phyloP scores from a whole-genome alignment of 2,888 invertebrate species.

The Orchesellides sinensis region DNA sequence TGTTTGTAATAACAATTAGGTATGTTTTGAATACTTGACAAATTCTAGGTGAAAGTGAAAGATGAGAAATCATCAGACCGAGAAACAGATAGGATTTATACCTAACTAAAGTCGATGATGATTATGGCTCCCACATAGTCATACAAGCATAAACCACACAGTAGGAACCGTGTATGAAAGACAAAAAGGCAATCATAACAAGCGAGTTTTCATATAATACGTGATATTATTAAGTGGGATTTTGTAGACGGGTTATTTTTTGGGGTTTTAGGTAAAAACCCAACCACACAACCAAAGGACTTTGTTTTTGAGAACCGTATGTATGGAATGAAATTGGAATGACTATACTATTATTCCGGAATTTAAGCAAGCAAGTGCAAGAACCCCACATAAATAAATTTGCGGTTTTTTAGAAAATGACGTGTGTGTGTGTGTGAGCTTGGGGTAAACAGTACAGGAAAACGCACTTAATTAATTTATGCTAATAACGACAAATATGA shows the following conservation, averaged over 20 bases:
- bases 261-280: not conserved
- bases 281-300: not conserved
- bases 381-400: no score
- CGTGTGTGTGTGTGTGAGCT: no score
- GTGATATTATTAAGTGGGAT: slow-evolving; percentile 52
- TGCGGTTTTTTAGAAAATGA: no score
- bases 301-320: not conserved
- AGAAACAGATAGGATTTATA: not conserved
- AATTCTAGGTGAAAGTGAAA: not conserved
- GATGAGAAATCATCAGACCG: not conserved
- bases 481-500: no score
- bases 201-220: slow-evolving; percentile 30
- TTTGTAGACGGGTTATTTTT: not conserved
- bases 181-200: no score
- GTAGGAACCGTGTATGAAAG: no score
- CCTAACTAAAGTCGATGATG: no score
- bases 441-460: slow-evolving; percentile 11
- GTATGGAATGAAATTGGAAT: not conserved
- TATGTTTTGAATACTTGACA: no score
- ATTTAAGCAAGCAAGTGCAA: not conserved
- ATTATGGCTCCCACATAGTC: no score
- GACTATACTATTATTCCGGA: not conserved
- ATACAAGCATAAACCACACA: no score
- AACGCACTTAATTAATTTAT: slow-evolving; percentile 51
- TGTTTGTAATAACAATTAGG: no score